Conservation (phyloP, 1,140 invertebrate genomes). For the Heliconius hermathena region DNA sequence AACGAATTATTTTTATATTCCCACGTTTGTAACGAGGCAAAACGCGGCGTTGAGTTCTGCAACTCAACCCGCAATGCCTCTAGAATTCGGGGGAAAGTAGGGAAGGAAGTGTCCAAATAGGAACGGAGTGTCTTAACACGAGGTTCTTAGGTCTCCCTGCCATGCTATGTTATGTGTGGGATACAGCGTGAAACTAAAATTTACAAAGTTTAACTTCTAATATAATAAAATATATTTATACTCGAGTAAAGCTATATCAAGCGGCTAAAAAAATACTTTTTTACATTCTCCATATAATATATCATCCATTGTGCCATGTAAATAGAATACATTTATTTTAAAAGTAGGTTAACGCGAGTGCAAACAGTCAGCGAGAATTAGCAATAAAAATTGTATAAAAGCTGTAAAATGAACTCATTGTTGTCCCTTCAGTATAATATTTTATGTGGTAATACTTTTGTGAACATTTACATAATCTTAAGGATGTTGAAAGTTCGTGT, state of each 20-base stretch:
- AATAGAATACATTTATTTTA: not conserved
- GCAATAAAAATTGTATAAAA: not conserved
- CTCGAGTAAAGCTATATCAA: not conserved
- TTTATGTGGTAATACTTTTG: constrained; percentile 10
- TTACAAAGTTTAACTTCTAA: too few relatives aligned
- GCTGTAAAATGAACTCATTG: not conserved
- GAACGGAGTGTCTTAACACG: too few relatives aligned
- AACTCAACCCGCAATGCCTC: too few relatives aligned
- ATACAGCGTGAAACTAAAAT: too few relatives aligned
- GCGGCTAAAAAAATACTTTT: not conserved
- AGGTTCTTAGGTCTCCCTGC: too few relatives aligned
- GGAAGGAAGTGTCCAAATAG: too few relatives aligned
- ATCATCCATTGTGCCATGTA: not conserved
- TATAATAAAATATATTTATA: not conserved
- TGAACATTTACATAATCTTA: constrained; percentile 15
- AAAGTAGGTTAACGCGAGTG: constrained; percentile 11
- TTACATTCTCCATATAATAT: not conserved
- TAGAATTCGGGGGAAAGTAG: too few relatives aligned
- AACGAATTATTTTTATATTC: too few relatives aligned
- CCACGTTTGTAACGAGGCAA: too few relatives aligned
- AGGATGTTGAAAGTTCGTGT: not conserved
- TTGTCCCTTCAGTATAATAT: constrained; percentile 19
- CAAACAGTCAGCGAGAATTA: constrained; percentile 11
- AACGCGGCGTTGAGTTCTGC: too few relatives aligned
- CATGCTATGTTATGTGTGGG: too few relatives aligned